Percentiles rank a stretch among this genome's conserved stretches.
Conservation (phyloP, 2,113 vertebrate species). For the Leiothrix lutea region DNA sequence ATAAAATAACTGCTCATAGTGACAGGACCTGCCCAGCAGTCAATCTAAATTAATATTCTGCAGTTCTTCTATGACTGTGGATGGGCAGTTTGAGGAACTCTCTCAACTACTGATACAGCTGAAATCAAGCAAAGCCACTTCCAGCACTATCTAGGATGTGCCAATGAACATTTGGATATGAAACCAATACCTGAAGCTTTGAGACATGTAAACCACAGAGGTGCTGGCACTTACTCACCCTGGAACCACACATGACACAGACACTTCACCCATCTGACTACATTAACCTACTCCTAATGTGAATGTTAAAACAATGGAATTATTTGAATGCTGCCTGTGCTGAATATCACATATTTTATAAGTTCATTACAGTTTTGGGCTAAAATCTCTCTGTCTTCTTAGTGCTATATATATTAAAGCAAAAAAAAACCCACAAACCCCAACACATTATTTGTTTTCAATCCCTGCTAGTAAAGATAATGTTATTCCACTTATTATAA, state of each 20-base stretch:
- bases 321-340: neutral
- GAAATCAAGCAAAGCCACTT: neutral
- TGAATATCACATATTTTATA: neutral
- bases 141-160: neutral
- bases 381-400: neutral
- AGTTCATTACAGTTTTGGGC: neutral
- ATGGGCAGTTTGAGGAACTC: neutral
- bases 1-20: neutral
- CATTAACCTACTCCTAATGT: neutral
- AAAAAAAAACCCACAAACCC: neutral
- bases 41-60: neutral
- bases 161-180: neutral
- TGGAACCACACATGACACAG: neutral
- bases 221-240: too few species aligned
- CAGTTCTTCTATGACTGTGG: neutral
- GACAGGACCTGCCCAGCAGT: neutral
- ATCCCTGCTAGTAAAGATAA: neutral
- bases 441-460: slow-evolving; percentile 6
- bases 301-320: neutral
- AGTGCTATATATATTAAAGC: neutral
- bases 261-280: neutral
- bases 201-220: neutral
- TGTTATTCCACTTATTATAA: slow-evolving; percentile 33
- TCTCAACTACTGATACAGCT: neutral
- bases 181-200: neutral